Evolutionary conservation across 2,113 vertebrate species (phyloP).

Genomic region (Noturus placidus): DNA sequence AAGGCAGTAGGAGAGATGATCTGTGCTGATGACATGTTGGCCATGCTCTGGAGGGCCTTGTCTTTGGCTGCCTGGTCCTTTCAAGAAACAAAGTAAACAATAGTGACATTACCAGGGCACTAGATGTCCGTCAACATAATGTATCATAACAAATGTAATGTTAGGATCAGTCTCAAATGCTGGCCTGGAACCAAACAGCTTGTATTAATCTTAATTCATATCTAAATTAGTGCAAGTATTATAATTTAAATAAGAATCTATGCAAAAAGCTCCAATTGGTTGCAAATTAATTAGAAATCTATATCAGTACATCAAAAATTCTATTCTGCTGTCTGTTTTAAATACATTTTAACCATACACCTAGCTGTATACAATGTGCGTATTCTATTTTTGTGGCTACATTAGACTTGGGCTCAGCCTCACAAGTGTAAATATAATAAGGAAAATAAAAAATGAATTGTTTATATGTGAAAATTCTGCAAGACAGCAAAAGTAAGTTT

Average conservation of each 20-base stretch:
- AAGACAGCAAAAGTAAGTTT: background rate
- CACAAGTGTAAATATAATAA: background rate
- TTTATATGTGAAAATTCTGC: background rate
- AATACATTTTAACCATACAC: background rate
- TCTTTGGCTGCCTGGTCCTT: conserved; percentile 97
- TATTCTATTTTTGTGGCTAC: background rate
- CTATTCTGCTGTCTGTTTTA: background rate
- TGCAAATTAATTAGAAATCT: background rate
- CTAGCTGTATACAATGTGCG: background rate
- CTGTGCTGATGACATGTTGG: conserved; percentile 94
- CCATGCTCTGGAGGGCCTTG: conserved; percentile 96
- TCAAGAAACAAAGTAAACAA: conserved; percentile 50
- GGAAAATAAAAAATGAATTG: background rate
- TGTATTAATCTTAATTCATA: background rate
- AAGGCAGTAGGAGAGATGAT: conserved; percentile 91
- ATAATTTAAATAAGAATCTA: background rate
- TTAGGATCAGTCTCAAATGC: background rate
- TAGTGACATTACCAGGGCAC: conserved; percentile 31
- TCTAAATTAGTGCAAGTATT: background rate
- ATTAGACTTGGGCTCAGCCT: background rate
- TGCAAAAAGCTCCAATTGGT: background rate
- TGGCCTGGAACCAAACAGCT: background rate
- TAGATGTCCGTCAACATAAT: conserved; percentile 25
- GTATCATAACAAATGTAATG: background rate
- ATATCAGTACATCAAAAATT: background rate